Percentiles rank a stretch among this genome's conserved stretches.
phyloP scores from a whole-genome alignment of 1,140 invertebrate genomes.

The Lycorma delicatula region DNA sequence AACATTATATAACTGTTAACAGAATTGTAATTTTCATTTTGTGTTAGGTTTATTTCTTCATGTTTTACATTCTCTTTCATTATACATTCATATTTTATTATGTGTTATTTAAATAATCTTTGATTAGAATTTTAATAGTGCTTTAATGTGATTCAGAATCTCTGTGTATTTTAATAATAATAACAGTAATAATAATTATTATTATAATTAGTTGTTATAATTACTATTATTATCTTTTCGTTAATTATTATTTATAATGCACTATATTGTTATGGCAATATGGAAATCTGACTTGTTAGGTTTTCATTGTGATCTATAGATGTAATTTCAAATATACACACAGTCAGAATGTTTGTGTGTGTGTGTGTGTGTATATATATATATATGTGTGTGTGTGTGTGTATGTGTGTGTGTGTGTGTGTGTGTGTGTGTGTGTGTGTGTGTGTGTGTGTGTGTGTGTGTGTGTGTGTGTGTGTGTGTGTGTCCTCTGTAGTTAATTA shows the following conservation, averaged over 20 bases:
- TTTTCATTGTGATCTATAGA: too few species aligned
- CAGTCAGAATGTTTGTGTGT: too few species aligned
- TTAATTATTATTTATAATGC: too few species aligned
- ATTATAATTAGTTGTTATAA: too few species aligned
- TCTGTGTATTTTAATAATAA: too few species aligned
- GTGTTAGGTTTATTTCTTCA: background rate
- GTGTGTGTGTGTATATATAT: too few species aligned
- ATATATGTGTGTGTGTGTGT: background rate
- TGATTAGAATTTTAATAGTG: background rate
- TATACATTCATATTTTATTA: background rate
- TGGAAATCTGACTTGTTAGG: too few species aligned
- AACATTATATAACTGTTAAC: background rate
- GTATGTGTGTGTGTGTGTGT: background rate
- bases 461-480: background rate
- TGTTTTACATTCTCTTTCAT: too few species aligned
- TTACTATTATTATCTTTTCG: too few species aligned
- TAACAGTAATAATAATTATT: too few species aligned
- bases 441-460: background rate
- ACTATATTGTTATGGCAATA: too few species aligned
- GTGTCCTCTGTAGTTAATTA: background rate
- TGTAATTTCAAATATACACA: too few species aligned
- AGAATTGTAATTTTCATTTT: background rate
- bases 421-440: background rate
- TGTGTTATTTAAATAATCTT: background rate
- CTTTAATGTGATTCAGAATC: conserved; percentile 7